Conservation (phyloP, 2,888 invertebrate species). For the Cryptus viduatorius region DNA sequence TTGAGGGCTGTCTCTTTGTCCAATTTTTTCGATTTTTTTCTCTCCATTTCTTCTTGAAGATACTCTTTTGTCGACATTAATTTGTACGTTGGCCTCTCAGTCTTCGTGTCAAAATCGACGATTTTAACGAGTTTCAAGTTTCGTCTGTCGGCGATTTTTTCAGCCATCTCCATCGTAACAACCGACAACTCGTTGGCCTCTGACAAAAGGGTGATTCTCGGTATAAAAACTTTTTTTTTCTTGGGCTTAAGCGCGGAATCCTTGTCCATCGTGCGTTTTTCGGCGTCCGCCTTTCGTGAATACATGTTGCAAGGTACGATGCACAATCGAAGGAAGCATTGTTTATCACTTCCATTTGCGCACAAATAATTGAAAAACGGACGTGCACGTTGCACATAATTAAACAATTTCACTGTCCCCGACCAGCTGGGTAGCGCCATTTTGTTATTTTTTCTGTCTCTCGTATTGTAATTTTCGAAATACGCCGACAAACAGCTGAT, state of each 20-base stretch:
- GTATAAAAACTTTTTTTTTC: constrained; percentile 77
- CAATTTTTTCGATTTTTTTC: constrained; percentile 68
- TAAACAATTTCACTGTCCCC: constrained; percentile 23
- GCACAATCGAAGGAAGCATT: constrained; percentile 8
- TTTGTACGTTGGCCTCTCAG: constrained; percentile 90
- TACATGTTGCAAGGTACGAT: constrained; percentile 11
- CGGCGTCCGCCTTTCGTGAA: constrained; percentile 4
- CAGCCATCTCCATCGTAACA: constrained; percentile 89
- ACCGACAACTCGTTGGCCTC: constrained; percentile 87
- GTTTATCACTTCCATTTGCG: constrained; percentile 9
- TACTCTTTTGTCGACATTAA: constrained; percentile 88
- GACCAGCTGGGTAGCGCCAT: constrained; percentile 54
- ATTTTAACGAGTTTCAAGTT: constrained; percentile 90
- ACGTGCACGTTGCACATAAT: constrained; percentile 39
- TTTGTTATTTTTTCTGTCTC: constrained; percentile 1
- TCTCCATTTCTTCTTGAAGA: constrained; percentile 85
- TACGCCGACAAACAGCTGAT: constrained; percentile 39
- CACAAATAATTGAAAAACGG: constrained; percentile 9
- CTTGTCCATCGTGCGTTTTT: background rate
- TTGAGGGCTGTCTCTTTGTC: constrained; percentile 68
- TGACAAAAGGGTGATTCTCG: constrained; percentile 88
- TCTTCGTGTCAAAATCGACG: constrained; percentile 89
- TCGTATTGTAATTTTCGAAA: background rate
- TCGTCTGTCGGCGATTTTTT: constrained; percentile 89
- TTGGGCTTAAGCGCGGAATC: constrained; percentile 40